Base-by-base conservation (phyloP, 2,888 invertebrate genomes). In the Drosophila multiciliata region DNA sequence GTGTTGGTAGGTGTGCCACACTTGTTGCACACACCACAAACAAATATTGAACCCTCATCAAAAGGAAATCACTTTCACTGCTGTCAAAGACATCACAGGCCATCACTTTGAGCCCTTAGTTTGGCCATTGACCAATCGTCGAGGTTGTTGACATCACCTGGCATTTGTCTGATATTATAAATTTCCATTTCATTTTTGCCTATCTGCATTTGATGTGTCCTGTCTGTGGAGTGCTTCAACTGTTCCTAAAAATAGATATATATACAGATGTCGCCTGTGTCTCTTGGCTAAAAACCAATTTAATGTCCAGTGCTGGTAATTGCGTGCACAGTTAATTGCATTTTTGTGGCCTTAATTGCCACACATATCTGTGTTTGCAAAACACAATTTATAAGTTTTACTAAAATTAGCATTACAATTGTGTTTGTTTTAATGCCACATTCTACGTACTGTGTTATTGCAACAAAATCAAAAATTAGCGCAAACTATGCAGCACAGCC, bases 11-110 rank as follows among this genome's bases (percentile, higher is more conserved):
- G 33, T 33, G 50, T 29, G 42, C n/a, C 64, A 80, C 73, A 84
- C 87, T 78, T 87, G 83, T 82, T 80, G 73, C 80, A 67, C 67
- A 60, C 36, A 67, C 55, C 50, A 29, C 29, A 32, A 20, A 38
- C 61, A 82, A 74, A 75, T 57, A 72, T 70, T 64, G 79, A 66
- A 85, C 85, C 85, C 88, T 87, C 77, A 67, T 85, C 85, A 85
- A 79, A 73, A 49, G 66, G 59, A 73, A 73, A 71, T 83, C 86
- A 79, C 83, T 75, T 75, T 73, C 65, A 72, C 65, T 62, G 85
- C 81, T 85, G 87, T 83, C 83, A 85, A 62, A 73, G 83, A 67
- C 87, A 87, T 73, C 66, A 64, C 66, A 61, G 67, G 69, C 68
- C 80, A 83, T 87, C 86, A 81, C 79, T 79, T 79, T 61, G 35